Conservation (phyloP, 2,888 invertebrate genomes). For the Lucinisca nassula region DNA sequence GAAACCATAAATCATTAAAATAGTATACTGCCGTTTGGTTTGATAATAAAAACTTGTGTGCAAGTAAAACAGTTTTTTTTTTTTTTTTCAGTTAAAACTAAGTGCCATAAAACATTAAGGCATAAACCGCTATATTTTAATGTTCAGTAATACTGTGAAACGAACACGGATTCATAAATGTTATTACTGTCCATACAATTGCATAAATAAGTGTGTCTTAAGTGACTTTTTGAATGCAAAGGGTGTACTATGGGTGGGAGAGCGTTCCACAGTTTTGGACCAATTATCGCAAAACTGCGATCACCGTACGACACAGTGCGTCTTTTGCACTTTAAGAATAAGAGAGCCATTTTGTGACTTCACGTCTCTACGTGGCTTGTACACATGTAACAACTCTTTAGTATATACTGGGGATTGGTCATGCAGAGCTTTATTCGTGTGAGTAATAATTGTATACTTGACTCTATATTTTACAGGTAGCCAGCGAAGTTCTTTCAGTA, state of each 20-base stretch:
- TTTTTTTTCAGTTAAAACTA: not conserved
- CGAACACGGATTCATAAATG: not conserved
- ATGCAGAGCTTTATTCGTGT: conserved; percentile 39
- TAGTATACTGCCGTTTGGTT: not conserved
- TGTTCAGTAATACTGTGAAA: not conserved
- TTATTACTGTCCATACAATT: too few species aligned
- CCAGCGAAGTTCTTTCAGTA: conserved; percentile 46
- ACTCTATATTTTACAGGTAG: conserved; percentile 34
- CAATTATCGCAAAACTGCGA: conserved; percentile 11
- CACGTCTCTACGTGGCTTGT: too few species aligned
- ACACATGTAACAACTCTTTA: conserved; percentile 15
- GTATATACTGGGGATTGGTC: conserved; percentile 31
- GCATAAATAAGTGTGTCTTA: not conserved
- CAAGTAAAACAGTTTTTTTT: not conserved
- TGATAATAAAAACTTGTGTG: not conserved
- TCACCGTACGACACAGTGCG: conserved; percentile 45
- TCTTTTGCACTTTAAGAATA: conserved; percentile 38
- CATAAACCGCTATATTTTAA: not conserved
- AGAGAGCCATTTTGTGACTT: conserved; percentile 21
- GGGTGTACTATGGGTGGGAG: too few species aligned
- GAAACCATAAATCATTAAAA: not conserved
- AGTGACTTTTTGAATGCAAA: not conserved
- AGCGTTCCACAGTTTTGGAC: not conserved
- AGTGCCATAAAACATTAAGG: not conserved
- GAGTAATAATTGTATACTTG: conserved; percentile 28